Base-by-base conservation (phyloP, 2,797 vertebrate species). In the Thripadectes ignobilis region DNA sequence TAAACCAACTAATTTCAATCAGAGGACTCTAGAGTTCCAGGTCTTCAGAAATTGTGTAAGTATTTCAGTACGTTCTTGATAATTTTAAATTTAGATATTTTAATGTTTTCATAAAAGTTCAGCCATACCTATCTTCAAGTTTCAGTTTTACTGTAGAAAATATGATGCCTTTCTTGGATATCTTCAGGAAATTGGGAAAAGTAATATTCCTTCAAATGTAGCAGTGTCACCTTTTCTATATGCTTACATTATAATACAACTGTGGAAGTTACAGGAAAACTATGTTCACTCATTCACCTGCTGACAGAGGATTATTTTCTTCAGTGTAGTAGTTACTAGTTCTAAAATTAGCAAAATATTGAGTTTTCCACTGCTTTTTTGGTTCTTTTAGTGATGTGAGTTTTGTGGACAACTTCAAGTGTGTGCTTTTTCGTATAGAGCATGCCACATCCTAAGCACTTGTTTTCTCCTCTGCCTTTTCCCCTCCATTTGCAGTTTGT, bases 21-120 rank as follows among this genome's bases (percentile, higher is more conserved):
- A 98, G 89, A 98, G 97, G 95, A 99, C 99, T 65, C 97, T 99
- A 61, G 99, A 99, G 98, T 99, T 99, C 97, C 98, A 99, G 95
- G 98, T 99, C 89, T 98, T 98, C 97, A 98, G 98, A 98, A 99
- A 99, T 95, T 98, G 98, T 66, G 99, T 99, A 98, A 98, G 98
- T 98, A 95, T 96, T 88, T 74, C 45, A 32, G 3, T 80, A 13
- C 0, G 0, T 76, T 65, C 24, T 68, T 86, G 21, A 32, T 46
- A 46, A 52, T 66, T 65, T 55, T 39, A 32, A 36, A 41, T 58
- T 29, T 11, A 41, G 21, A 2, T 54, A 20, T 61, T 38, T 24
- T 30, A 34, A 6, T 34, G 7, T 74, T 92, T 61, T 65, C 32
- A 2, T 68, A 62, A n/a, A 19, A 62, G 4, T 63, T 78, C 16